phyloP scores from a whole-genome alignment of 2,113 vertebrate genomes.

The Narcine bancroftii region DNA sequence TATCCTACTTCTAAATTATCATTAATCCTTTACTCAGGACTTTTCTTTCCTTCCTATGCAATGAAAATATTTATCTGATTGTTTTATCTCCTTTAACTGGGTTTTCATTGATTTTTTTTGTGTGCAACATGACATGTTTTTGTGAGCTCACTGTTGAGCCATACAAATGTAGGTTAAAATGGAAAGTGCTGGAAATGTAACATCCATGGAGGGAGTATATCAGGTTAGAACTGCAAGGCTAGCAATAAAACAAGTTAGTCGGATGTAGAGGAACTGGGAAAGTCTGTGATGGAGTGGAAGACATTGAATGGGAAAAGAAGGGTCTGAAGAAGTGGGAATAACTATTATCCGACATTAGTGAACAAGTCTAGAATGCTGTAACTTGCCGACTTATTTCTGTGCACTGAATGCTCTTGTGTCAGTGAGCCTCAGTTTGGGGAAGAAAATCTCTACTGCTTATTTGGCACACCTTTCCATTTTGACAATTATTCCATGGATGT shows the following conservation, averaged over 20 bases:
- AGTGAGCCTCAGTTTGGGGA: background rate
- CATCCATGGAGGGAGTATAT: background rate
- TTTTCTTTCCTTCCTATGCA: constrained; percentile 20
- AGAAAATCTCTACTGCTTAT: background rate
- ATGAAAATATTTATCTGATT: constrained; percentile 18
- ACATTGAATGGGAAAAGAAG: background rate
- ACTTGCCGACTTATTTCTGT: background rate
- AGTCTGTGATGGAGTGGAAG: background rate
- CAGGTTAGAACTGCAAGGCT: too few relatives aligned
- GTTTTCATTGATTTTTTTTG: too few relatives aligned
- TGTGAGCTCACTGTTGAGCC: background rate
- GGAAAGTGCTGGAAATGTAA: too few relatives aligned
- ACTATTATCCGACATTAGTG: too few relatives aligned
- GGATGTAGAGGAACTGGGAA: too few relatives aligned
- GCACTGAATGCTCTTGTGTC: too few relatives aligned
- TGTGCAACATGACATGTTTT: too few relatives aligned
- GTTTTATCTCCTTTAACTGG: constrained; percentile 4
- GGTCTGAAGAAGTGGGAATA: too few relatives aligned
- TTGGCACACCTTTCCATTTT: background rate
- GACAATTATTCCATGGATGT: background rate
- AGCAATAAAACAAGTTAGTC: too few relatives aligned
- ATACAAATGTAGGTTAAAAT: background rate
- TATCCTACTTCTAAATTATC: constrained; percentile 30
- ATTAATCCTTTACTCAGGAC: constrained; percentile 30
- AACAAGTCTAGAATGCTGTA: background rate